Evolutionary conservation across 2,797 vertebrate genomes (phyloP), one percentile per base, ranked within the genome.

Genomic region (Oceanodroma leucorhoa): DNA sequence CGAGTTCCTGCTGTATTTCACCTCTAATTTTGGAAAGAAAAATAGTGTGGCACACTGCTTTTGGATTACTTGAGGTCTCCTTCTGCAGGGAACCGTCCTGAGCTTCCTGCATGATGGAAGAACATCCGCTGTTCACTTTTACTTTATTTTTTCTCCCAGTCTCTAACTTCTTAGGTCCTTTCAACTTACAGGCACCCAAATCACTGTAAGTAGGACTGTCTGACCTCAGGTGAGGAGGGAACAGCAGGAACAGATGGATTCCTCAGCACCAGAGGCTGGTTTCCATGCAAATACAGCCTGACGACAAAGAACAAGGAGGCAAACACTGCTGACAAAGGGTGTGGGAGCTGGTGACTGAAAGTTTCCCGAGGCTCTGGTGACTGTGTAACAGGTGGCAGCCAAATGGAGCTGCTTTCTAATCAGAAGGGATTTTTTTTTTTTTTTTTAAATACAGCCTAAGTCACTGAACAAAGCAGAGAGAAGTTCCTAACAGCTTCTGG

Each of bases 211-310:
- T 3, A 45, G 54, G 70, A 15, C 13, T 36, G 51, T 10, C 57
- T 80, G 82, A 22, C 62, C 41, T 84, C 54, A 84, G 83, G 89
- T 91, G 89, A 70, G 58, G 79, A 62, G 70, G 36, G 40, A 85
- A 13, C 53, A 65, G 84, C 45, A 69, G 89, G 82, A 50, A 30
- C 93, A 96, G 94, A 81, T 78, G 85, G 94, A 75, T 86, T 86
- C 75, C 36, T 64, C 58, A 76, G 79, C 69, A 81, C 66, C 69
- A 85, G 36, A 58, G 76, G 22, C 79, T 67, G 60, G 41, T 81
- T 95, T 86, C 93, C 27, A 15, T 88, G 79, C 72, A 89, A 67
- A 46, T 71, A 10, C 27, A 77, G 54, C 34, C 87, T 4, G 19
- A 15, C 54, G 72, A 48, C 57, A 67, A 83, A 75, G 87, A 85